phyloP scores from a whole-genome alignment of 2,888 invertebrate species.

The Caenorhabditis wallacei region DNA sequence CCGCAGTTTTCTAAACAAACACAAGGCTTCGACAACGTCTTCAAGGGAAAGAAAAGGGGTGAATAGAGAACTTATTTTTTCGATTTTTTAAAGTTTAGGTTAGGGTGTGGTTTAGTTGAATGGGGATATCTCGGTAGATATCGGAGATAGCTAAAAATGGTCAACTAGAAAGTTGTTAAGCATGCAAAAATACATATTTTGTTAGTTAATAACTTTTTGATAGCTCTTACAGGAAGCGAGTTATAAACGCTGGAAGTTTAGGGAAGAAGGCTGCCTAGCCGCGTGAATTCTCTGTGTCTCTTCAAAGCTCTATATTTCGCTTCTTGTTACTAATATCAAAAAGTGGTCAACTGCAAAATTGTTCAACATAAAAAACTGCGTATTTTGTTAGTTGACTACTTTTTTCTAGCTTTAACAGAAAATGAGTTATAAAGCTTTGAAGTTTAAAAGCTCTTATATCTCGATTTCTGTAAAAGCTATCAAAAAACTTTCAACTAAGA shows the following conservation, averaged over 20 bases:
- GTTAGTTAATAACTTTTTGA: background rate
- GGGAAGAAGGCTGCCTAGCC: too few species aligned
- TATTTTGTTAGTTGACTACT: too few species aligned
- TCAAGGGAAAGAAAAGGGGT: constrained; percentile 1
- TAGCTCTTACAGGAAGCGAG: background rate
- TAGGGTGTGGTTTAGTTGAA: background rate
- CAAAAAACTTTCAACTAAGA: too few species aligned
- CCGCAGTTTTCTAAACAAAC: constrained; percentile 47
- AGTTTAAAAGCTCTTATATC: too few species aligned
- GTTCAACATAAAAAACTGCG: too few species aligned
- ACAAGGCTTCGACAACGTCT: background rate
- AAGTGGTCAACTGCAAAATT: too few species aligned
- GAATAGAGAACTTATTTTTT: constrained; percentile 24
- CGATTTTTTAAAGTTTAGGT: background rate
- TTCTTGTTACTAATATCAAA: too few species aligned
- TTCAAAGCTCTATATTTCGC: too few species aligned
- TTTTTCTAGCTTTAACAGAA: too few species aligned
- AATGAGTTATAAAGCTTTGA: too few species aligned
- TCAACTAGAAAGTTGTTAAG: background rate
- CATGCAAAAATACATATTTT: background rate
- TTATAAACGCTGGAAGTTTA: background rate
- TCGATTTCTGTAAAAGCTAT: too few species aligned
- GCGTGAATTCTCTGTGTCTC: too few species aligned
- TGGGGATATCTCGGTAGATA: background rate
- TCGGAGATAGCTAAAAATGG: background rate